Conservation (phyloP, 2,113 vertebrate genomes). For the Phaetusa simplex region DNA sequence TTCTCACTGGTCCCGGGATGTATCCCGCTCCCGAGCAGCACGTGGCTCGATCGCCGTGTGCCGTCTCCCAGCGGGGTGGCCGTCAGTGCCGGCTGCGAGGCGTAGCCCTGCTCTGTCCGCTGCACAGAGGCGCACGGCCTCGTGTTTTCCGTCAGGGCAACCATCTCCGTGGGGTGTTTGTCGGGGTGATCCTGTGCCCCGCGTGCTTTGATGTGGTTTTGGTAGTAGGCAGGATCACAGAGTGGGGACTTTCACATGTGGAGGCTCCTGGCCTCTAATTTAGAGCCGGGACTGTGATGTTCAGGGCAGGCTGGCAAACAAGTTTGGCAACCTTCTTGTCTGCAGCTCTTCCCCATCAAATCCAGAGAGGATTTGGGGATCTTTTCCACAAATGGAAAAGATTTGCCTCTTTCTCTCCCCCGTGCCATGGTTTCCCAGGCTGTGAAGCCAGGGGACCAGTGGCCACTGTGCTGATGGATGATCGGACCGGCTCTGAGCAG, state of each 20-base stretch:
- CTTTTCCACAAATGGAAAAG: background rate
- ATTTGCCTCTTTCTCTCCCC: background rate
- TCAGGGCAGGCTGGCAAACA: background rate
- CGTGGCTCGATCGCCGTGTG: accelerated
- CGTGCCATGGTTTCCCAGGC: accelerated
- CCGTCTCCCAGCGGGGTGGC: no score
- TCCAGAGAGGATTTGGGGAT: background rate
- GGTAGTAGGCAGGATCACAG: background rate
- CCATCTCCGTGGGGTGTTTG: background rate
- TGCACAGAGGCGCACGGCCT: background rate
- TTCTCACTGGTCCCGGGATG: background rate
- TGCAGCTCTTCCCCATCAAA: background rate
- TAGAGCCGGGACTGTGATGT: background rate
- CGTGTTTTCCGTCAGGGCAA: background rate
- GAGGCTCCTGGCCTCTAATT: background rate
- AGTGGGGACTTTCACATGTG: background rate
- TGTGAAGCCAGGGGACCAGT: background rate
- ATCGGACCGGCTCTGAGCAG: background rate
- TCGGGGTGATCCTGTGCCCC: background rate
- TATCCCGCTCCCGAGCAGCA: accelerated
- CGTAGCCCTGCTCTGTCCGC: accelerated
- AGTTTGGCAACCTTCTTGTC: background rate
- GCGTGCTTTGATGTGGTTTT: background rate
- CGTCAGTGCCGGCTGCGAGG: background rate
- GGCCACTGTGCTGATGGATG: accelerated